A percentile compares a stretch with the other conserved stretches of the same genome.
Conservation (phyloP, 2,113 vertebrate species). For the Oreochromis niloticus region DNA sequence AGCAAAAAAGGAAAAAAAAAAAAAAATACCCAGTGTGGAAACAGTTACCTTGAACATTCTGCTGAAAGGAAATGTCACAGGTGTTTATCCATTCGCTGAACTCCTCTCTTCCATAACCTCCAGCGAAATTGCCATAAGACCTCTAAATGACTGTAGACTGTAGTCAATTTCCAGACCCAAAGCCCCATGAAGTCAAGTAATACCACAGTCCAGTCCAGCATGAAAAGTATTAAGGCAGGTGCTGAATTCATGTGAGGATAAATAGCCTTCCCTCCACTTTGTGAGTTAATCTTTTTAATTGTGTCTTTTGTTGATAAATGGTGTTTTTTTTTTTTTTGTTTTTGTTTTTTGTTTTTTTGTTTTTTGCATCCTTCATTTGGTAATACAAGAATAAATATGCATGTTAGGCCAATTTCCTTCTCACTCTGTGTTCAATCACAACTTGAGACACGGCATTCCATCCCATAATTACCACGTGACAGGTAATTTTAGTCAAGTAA, state of each 20-base stretch:
- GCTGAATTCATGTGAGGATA: conserved; percentile 36
- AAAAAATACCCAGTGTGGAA: not conserved
- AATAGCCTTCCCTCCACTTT: conserved; percentile 21
- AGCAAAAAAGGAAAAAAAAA: not conserved
- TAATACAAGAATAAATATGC: conserved; percentile 5
- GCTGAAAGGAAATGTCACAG: conserved; percentile 63
- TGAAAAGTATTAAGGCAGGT: conserved; percentile 41
- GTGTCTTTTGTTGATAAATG: conserved; percentile 38
- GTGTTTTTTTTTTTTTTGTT: too few species aligned
- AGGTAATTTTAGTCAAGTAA: conserved; percentile 20
- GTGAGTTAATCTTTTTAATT: conserved; percentile 39
- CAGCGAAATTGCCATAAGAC: conserved; percentile 60
- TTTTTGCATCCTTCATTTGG: conserved; percentile 3
- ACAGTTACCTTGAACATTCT: conserved; percentile 36
- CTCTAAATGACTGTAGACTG: conserved; percentile 60
- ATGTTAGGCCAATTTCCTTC: not conserved
- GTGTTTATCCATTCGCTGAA: conserved; percentile 60
- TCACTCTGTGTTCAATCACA: conserved; percentile 12
- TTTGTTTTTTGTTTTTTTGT: too few species aligned
- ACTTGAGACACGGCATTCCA: conserved; percentile 1
- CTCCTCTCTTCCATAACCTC: conserved; percentile 59
- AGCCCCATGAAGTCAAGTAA: conserved; percentile 64
- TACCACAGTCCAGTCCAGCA: conserved; percentile 37
- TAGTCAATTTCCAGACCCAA: conserved; percentile 63
- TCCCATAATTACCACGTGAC: conserved; percentile 32